Conservation (phyloP, 1,140 invertebrate species). For the Heliothis subflexa region DNA sequence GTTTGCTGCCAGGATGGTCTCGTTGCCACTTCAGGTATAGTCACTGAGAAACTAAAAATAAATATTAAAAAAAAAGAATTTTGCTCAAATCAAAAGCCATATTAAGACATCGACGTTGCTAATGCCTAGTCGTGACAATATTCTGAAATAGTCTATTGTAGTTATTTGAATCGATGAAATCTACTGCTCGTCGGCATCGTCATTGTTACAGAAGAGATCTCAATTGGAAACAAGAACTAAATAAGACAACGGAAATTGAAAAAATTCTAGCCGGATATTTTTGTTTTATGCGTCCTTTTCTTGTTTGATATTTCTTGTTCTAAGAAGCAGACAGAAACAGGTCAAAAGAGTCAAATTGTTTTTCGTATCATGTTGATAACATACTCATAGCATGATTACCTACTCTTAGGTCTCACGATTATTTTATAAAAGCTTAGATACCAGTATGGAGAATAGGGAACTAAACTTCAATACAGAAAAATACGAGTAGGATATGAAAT, state of each 20-base stretch:
- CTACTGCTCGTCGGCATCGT: not conserved
- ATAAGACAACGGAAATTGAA: constrained; percentile 33
- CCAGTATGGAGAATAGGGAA: not conserved
- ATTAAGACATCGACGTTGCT: too few relatives aligned
- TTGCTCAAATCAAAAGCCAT: too few relatives aligned
- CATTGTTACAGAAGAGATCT: not conserved
- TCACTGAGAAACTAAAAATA: too few relatives aligned
- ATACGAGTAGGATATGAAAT: too few relatives aligned
- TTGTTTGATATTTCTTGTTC: constrained; percentile 2
- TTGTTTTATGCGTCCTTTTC: not conserved
- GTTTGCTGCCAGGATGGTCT: too few relatives aligned
- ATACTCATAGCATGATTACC: too few relatives aligned
- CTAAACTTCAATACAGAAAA: not conserved
- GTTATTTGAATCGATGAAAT: not conserved
- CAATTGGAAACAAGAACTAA: constrained; percentile 15
- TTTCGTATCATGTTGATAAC: not conserved
- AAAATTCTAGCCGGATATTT: constrained; percentile 2
- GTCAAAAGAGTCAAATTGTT: not conserved
- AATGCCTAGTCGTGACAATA: not conserved
- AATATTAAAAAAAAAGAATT: too few relatives aligned
- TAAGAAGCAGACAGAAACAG: not conserved
- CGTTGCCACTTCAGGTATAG: too few relatives aligned
- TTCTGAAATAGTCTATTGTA: not conserved
- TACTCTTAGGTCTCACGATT: too few relatives aligned
- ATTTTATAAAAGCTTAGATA: too few relatives aligned